These are phyloP conservation scores for Heteronetta atricapilla DNA, from an alignment of 2,113 vertebrate species.

Conservation along the genomic window DNA sequence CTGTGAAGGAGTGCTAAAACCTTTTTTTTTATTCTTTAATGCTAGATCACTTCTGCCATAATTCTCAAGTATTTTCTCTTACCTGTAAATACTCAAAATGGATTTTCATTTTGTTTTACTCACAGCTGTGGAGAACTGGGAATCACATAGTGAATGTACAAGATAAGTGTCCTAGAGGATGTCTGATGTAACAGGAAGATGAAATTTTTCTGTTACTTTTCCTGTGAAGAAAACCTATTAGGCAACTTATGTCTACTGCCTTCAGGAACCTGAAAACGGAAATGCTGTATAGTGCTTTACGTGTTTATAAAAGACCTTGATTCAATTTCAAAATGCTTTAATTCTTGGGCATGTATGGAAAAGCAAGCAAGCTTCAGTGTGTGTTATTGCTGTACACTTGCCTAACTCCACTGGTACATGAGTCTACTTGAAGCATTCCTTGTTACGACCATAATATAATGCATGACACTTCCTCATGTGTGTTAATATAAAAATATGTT, in stretches of 20 bases:
- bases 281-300: not conserved
- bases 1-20: not conserved
- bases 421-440: not conserved
- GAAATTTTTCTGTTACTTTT: not conserved
- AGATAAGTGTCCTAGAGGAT: not conserved
- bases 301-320: not conserved
- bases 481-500: not conserved
- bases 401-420: not conserved
- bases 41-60: accelerated
- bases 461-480: not conserved
- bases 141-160: not conserved
- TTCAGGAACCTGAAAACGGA: not conserved
- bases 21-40: not conserved
- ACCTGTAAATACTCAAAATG: not conserved
- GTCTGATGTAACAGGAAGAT: not conserved
- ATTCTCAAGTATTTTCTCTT: not conserved
- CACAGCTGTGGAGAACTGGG: not conserved
- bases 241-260: not conserved
- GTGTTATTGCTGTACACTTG: not conserved
- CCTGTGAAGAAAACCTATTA: not conserved
- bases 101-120: not conserved
- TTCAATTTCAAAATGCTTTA: not conserved
- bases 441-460: not conserved
- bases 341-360: not conserved
- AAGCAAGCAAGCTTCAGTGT: not conserved